These are phyloP conservation scores for Laupala kohalensis DNA, from an alignment of 1,140 invertebrate genomes.

Conservation along the genomic window DNA sequence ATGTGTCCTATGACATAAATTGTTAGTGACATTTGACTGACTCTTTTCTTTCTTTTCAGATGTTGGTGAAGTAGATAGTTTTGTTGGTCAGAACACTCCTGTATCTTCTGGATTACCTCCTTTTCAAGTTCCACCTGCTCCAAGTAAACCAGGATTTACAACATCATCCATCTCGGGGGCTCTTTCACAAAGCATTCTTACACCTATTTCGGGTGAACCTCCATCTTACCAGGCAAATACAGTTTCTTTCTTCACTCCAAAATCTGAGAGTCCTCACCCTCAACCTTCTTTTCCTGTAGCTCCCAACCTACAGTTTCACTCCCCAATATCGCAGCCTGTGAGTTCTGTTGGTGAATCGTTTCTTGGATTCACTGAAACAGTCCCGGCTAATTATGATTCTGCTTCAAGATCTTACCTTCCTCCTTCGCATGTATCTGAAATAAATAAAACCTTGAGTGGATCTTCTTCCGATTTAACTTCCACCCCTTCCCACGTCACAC, in stretches of 20 bases:
- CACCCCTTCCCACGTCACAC: too few species aligned
- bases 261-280: not conserved
- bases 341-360: not conserved
- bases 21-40: too few species aligned
- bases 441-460: too few species aligned
- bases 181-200: not conserved
- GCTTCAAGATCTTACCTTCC: not conserved
- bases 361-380: too few species aligned
- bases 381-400: not conserved
- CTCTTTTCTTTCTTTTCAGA: conserved; percentile 5
- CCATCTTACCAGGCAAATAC: not conserved
- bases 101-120: not conserved
- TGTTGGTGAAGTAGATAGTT: conserved; percentile 7
- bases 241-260: not conserved
- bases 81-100: conserved; percentile 7
- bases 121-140: not conserved
- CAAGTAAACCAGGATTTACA: not conserved
- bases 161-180: not conserved
- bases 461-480: too few species aligned
- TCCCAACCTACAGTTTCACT: not conserved
- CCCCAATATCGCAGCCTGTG: not conserved
- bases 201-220: not conserved
- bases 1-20: too few species aligned
- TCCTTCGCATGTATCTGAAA: too few species aligned
- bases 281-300: not conserved